Evolutionary conservation across 2,113 vertebrate species (phyloP).

Genomic region (Proteles cristata): DNA sequence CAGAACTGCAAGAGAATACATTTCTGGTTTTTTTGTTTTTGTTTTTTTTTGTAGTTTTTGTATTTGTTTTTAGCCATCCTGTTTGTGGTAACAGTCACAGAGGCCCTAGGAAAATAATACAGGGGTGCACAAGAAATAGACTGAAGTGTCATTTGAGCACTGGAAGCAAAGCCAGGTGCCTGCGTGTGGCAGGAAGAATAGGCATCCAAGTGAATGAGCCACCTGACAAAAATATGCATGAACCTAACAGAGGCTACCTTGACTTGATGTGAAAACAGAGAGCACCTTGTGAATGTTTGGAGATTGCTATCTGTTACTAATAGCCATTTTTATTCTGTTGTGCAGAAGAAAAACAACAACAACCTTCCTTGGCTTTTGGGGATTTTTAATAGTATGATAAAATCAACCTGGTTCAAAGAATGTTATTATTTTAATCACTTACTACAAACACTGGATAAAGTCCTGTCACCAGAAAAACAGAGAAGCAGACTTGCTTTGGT

Average conservation of each 20-base stretch:
- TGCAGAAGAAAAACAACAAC: too few species aligned
- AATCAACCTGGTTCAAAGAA: not conserved
- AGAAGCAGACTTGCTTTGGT: not conserved
- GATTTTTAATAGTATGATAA: not conserved
- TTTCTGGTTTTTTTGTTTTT: too few species aligned
- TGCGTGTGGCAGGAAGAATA: too few species aligned
- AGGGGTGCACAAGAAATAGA: too few species aligned
- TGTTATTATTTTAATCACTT: not conserved
- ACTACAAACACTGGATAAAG: not conserved
- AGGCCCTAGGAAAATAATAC: not conserved
- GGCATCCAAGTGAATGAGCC: too few species aligned
- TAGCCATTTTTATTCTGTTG: not conserved
- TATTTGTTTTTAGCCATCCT: not conserved
- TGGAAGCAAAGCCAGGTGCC: not conserved
- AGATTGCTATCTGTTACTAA: not conserved
- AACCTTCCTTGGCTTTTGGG: not conserved
- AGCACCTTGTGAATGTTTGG: not conserved
- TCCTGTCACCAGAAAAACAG: not conserved
- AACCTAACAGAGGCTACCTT: not conserved
- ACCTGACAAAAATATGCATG: not conserved
- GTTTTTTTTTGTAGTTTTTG: too few species aligned
- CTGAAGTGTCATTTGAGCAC: fast-evolving
- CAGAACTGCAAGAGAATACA: not conserved
- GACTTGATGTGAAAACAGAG: not conserved
- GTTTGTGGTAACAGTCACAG: not conserved